A percentile compares a stretch with the other conserved stretches of the same genome.
These are phyloP conservation scores for Scaptodrosophila lebanonensis DNA, from an alignment of 1,140 invertebrate species.

Conservation along the genomic window DNA sequence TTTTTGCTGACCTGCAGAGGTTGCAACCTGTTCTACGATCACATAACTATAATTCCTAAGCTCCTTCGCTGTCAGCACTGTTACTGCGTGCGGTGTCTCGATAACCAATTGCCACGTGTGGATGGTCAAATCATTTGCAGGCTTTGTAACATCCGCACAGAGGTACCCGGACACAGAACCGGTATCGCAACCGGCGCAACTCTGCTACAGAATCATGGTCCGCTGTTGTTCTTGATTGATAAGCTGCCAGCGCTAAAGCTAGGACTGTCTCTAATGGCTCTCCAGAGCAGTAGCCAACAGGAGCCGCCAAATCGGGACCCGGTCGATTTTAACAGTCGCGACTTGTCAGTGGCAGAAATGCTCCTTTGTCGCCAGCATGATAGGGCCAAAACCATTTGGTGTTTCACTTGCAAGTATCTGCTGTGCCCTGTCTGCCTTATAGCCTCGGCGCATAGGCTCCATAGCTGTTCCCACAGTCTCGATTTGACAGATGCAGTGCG, in stretches of 20 bases:
- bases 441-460: constrained; percentile 81
- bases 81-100: constrained; percentile 85
- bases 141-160: constrained; percentile 81
- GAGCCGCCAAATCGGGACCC: constrained; percentile 8
- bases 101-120: too few relatives aligned
- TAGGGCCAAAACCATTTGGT: constrained; percentile 85
- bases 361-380: constrained; percentile 85
- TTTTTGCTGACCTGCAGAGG: too few relatives aligned
- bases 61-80: constrained; percentile 86
- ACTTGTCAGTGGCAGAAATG: constrained; percentile 71
- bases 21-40: constrained; percentile 83
- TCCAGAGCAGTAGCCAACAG: background rate
- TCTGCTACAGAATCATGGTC: constrained; percentile 82
- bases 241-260: constrained; percentile 27
- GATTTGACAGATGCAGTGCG: constrained; percentile 84
- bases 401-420: constrained; percentile 82
- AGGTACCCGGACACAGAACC: constrained; percentile 83
- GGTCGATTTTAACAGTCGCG: constrained; percentile 15
- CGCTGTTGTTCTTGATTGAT: constrained; percentile 79
- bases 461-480: constrained; percentile 82
- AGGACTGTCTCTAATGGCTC: constrained; percentile 16
- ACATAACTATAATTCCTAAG: constrained; percentile 85
- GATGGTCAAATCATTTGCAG: constrained; percentile 78
- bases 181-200: constrained; percentile 82
- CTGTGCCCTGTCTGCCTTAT: constrained; percentile 84